Conservation (phyloP, 2,888 invertebrate genomes). For the Hecatera dysodea region DNA sequence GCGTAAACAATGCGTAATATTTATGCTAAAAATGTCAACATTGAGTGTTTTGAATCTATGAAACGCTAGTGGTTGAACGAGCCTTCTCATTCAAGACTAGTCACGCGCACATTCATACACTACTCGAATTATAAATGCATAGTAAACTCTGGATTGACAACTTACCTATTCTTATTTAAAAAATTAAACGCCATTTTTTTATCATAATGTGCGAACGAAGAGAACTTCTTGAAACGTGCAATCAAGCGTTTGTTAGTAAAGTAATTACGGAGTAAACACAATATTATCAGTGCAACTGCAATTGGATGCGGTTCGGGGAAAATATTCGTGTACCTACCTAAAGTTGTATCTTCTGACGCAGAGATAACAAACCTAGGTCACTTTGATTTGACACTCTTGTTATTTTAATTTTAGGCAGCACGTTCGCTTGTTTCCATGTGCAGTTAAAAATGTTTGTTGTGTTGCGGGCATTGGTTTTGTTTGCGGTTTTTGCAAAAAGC, state of each 20-base stretch:
- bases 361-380: constrained; percentile 68
- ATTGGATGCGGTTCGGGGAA: constrained; percentile 42
- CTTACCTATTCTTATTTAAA: background rate
- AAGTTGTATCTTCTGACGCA: constrained; percentile 52
- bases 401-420: constrained; percentile 53
- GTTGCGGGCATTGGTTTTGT: constrained; percentile 9
- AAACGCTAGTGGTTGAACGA: constrained; percentile 51
- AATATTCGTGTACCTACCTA: constrained; percentile 34
- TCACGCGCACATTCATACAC: constrained; percentile 21
- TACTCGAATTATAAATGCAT: constrained; percentile 21
- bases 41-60: constrained; percentile 43
- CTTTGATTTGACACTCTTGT: constrained; percentile 66
- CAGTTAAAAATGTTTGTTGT: constrained; percentile 25
- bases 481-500: constrained; percentile 8
- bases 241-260: constrained; percentile 56
- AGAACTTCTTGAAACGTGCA: constrained; percentile 54
- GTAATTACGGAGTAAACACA: constrained; percentile 64
- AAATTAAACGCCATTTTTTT: constrained; percentile 1
- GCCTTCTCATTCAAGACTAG: constrained; percentile 49
- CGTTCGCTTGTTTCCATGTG: constrained; percentile 45
- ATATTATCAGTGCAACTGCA: constrained; percentile 61
- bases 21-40: constrained; percentile 55
- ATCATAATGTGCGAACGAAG: constrained; percentile 7
- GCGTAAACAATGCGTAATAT: constrained; percentile 62
- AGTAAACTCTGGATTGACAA: background rate